phyloP scores from a whole-genome alignment of 2,888 invertebrate species.

The Drosophila emarginata region DNA sequence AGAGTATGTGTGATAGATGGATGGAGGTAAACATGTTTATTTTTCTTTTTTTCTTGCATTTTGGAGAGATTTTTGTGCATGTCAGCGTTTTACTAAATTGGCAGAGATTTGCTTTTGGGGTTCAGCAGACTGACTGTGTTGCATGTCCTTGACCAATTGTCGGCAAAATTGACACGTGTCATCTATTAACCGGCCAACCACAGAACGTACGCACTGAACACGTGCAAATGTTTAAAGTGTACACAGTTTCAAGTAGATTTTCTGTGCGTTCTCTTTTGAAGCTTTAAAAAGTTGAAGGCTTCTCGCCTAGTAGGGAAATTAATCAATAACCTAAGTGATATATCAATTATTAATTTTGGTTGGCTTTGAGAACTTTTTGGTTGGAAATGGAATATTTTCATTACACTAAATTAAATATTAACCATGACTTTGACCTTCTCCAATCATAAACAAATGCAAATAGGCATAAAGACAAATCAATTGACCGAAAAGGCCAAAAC shows the following conservation, averaged over 20 bases:
- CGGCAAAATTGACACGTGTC: constrained; percentile 8
- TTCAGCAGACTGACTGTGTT: neutral
- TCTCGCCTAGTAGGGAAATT: neutral
- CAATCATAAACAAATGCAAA: neutral
- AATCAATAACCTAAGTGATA: neutral
- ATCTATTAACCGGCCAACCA: constrained; percentile 12
- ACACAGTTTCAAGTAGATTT: neutral
- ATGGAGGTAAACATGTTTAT: neutral
- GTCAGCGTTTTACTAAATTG: constrained; percentile 3
- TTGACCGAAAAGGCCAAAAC: constrained; percentile 32
- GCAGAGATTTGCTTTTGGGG: constrained; percentile 13
- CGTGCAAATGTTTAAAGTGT: constrained; percentile 12
- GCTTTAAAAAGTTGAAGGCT: neutral
- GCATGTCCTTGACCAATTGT: constrained; percentile 11
- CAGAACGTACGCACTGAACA: constrained; percentile 16
- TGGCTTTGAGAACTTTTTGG: neutral
- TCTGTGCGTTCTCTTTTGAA: neutral
- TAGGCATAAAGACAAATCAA: constrained; percentile 39
- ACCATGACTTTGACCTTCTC: neutral
- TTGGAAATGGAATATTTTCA: neutral
- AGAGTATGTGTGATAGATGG: neutral
- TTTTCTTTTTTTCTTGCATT: neutral
- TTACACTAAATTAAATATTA: neutral
- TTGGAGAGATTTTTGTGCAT: neutral
- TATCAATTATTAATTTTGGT: neutral